These are phyloP conservation scores for Amblyjoppa proteus DNA, from an alignment of 2,888 invertebrate genomes.

Conservation along the genomic window DNA sequence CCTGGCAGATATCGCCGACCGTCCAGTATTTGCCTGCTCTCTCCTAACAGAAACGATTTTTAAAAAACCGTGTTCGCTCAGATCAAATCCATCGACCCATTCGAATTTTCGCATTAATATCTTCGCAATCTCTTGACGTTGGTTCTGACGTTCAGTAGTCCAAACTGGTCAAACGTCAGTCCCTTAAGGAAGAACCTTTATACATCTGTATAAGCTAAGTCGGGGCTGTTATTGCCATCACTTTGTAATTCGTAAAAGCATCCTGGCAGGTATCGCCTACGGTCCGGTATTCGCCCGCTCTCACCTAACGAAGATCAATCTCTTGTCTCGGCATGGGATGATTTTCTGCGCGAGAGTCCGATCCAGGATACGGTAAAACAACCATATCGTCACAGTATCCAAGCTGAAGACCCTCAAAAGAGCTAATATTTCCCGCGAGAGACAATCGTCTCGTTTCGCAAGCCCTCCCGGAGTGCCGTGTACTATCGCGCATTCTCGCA, in stretches of 20 bases:
- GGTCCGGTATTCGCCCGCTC: not conserved
- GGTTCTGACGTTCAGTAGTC: too few relatives aligned
- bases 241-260: too few relatives aligned
- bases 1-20: too few relatives aligned
- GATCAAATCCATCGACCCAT: not conserved
- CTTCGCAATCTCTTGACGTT: too few relatives aligned
- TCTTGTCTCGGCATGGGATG: not conserved
- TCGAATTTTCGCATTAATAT: too few relatives aligned
- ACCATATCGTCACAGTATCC: slow-evolving; percentile 62
- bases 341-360: not conserved
- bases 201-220: too few relatives aligned
- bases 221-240: too few relatives aligned
- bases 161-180: too few relatives aligned
- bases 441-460: slow-evolving; percentile 73
- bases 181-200: too few relatives aligned
- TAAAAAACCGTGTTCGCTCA: not conserved
- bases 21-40: too few relatives aligned
- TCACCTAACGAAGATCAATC: not conserved
- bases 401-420: slow-evolving; percentile 76
- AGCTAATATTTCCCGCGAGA: slow-evolving; percentile 81
- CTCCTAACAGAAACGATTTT: too few relatives aligned
- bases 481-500: slow-evolving; percentile 14
- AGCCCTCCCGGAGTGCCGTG: slow-evolving; percentile 41
- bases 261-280: too few relatives aligned
- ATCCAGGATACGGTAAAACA: not conserved